Percentiles rank a stretch among this genome's conserved stretches.
Conservation (phyloP, 2,888 invertebrate genomes). For the Plebejus argus region DNA sequence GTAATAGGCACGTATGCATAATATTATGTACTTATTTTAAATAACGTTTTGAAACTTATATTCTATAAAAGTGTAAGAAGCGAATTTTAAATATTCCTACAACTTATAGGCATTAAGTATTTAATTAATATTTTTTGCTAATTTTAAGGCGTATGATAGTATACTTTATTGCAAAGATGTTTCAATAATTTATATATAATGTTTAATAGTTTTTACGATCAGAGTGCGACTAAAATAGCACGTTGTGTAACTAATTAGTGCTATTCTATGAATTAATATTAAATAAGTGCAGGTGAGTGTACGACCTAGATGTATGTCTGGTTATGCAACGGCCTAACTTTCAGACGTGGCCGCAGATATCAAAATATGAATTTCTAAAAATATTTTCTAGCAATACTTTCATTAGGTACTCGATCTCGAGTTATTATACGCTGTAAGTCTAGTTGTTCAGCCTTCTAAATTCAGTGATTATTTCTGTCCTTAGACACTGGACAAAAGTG, state of each 20-base stretch:
- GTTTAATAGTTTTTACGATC: background rate
- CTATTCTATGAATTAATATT: slow-evolving; percentile 1
- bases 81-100: background rate
- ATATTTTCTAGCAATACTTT: too few relatives aligned
- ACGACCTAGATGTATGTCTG: slow-evolving; percentile 4
- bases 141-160: background rate
- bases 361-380: too few relatives aligned
- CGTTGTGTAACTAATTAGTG: slow-evolving; percentile 10
- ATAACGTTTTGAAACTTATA: too few relatives aligned
- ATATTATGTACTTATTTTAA: too few relatives aligned
- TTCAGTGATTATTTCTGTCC: too few relatives aligned
- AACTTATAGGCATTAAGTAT: background rate
- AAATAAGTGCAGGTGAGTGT: background rate
- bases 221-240: background rate
- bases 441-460: too few relatives aligned
- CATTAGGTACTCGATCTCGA: too few relatives aligned
- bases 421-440: too few relatives aligned
- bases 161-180: background rate
- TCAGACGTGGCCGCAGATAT: background rate
- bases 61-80: background rate
- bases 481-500: background rate
- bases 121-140: background rate
- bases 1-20: too few relatives aligned
- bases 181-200: background rate
- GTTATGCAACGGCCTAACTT: background rate